Evolutionary conservation across 2,797 vertebrate genomes (phyloP).

Genomic region (Chaunax sp.): DNA sequence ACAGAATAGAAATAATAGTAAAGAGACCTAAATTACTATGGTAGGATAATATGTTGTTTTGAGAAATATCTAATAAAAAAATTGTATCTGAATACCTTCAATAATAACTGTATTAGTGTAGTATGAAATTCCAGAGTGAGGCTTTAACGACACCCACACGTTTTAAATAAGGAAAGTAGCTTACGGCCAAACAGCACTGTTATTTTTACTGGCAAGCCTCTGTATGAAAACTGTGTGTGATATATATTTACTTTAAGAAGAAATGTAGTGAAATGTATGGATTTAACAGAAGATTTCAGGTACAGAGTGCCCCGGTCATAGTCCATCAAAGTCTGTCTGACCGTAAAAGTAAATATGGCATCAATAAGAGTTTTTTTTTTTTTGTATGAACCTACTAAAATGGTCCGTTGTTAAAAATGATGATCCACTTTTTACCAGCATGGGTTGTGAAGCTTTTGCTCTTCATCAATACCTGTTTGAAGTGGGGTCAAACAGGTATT

Average conservation of each 20-base stretch:
- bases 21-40: neutral
- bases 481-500: no score
- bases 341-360: neutral
- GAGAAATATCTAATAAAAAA: neutral
- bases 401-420: conserved; percentile 6
- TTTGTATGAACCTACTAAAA: neutral
- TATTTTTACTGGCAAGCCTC: conserved; percentile 21
- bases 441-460: conserved; percentile 3
- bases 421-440: conserved; percentile 16
- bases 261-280: neutral
- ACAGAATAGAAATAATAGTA: neutral
- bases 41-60: neutral
- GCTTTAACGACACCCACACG: conserved; percentile 59
- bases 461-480: conserved; percentile 13
- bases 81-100: conserved; percentile 13
- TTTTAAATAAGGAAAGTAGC: conserved; percentile 61
- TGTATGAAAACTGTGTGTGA: neutral
- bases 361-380: conserved; percentile 1
- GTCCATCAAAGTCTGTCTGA: no score
- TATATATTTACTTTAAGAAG: neutral
- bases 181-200: conserved; percentile 24
- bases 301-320: neutral
- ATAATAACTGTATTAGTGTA: conserved; percentile 26
- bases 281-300: neutral
- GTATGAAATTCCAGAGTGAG: conserved; percentile 34